Evolutionary conservation across 2,888 invertebrate species (phyloP).

Genomic region (Xestia c-nigrum): DNA sequence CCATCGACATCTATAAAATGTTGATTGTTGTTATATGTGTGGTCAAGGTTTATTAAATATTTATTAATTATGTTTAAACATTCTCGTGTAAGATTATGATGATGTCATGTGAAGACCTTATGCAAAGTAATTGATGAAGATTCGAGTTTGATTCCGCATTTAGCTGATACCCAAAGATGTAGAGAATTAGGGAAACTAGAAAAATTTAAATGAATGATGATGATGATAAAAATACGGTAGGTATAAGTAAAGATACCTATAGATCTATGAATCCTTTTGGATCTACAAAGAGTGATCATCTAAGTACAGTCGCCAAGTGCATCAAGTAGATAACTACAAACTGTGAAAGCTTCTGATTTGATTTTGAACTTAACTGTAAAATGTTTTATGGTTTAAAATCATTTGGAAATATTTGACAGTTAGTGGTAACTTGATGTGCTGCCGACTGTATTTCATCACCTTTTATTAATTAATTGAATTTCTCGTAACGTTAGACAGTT

Average conservation of each 20-base stretch:
- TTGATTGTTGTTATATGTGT: neutral
- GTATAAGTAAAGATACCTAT: too few species aligned
- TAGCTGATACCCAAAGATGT: neutral
- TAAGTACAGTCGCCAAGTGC: too few species aligned
- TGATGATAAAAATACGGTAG: too few species aligned
- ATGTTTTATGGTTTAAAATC: too few species aligned
- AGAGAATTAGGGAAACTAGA: too few species aligned
- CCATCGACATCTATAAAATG: neutral
- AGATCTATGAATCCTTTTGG: neutral
- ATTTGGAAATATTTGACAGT: too few species aligned
- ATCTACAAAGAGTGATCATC: constrained; percentile 2
- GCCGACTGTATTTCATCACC: neutral
- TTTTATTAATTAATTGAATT: constrained; percentile 13
- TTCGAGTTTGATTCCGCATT: neutral
- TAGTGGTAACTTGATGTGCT: too few species aligned
- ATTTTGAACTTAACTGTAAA: too few species aligned
- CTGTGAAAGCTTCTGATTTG: too few species aligned
- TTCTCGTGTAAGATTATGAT: neutral
- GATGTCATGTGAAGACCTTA: neutral
- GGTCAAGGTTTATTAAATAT: neutral
- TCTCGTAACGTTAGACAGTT: neutral
- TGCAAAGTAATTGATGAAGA: neutral
- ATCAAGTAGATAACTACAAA: too few species aligned
- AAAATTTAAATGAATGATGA: too few species aligned
- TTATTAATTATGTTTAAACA: neutral